Base-by-base conservation (phyloP, 2,888 invertebrate species). In the Xiphydria camelus region DNA sequence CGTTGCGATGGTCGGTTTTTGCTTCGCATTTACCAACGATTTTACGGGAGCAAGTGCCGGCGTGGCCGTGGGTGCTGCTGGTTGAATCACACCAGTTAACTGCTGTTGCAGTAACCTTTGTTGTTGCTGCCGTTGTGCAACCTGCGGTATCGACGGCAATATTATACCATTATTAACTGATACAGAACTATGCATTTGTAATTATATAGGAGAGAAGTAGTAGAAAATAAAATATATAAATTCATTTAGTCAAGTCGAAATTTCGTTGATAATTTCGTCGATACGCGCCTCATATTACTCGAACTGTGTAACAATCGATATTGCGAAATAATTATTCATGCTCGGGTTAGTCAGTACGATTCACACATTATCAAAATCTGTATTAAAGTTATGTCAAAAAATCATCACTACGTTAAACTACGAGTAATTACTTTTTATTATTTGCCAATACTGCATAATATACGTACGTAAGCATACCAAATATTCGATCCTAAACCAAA, bases 101-200 rank as follows among this genome's bases (percentile, higher is more conserved):
- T 77, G 70, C 57, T 82, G 82, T 57, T 82, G 81, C 32, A 80
- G 77, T 34, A 82, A 79, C 61, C 82, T 79, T 50, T 79, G 78
- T 49, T 80, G 82, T 60, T 85, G 83, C 63, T 87, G 87, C 1
- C 87, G 80, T 60, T 87, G 87, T 1, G 83, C 83, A 47, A 85
- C 85, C 85, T n/a, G n/a, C n/a, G n/a, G n/a, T n/a, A n/a, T n/a
- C n/a, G n/a, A n/a, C n/a, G n/a, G n/a, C n/a, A n/a, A n/a, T n/a
- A n/a, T n/a, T n/a, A n/a, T n/a, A n/a, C n/a, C n/a, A n/a, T n/a
- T n/a, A n/a, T n/a, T n/a, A n/a, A n/a, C n/a, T n/a, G n/a, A n/a
- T n/a, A n/a, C n/a, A n/a, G n/a, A n/a, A n/a, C n/a, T n/a, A n/a
- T n/a, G n/a, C n/a, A n/a, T n/a, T n/a, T n/a, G n/a, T n/a, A n/a